Evolutionary conservation across 2,113 vertebrate species (phyloP), one percentile per base, ranked within the genome.

Genomic region (Talpa occidentalis): DNA sequence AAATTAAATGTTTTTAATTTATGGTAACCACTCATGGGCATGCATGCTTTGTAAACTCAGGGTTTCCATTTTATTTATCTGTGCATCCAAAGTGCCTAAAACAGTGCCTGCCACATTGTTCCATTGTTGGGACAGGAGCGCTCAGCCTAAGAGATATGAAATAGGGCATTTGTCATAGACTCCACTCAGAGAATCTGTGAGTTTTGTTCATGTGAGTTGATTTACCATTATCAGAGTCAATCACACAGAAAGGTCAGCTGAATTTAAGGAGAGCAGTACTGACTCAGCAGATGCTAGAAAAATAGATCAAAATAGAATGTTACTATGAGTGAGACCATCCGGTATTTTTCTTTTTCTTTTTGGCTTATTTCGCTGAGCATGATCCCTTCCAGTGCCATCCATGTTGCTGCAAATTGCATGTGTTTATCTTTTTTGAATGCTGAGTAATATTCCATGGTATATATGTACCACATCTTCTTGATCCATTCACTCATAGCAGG

Each of bases 61-160:
- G 7, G 1, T 70, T 32, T 10, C 9, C 76, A 35, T 12, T 60
- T 84, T 80, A 9, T 19, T 35, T 24, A 26, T 56, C 8, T 7
- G 0, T 67, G 26, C 3, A 49, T 56, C 32, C 6, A 1, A 8
- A 19, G 37, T 7, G 6, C 26, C 37, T 49, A 28, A 80, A 74
- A 74, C 19, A 84, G 11, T 52, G 19, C 30, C 6, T 42, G 10
- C 6, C n/a, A 32, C 8, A 26, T 2, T 24, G 40, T 72, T 78
- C 9, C 49, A 3, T 12, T 47, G 26, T 24, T 62, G 24, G 22
- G 40, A 16, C 6, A 69, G 26, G 17, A 7, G 17, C 10, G 10
- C 0, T 73, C 35, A 60, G 8, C 1, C 6, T 19, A 24, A 76
- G 19, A 72, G 1, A 0, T 44, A 28, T n/a, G n/a, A 54, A 42